These are phyloP conservation scores for Aplocera efformata DNA, from an alignment of 2,888 invertebrate species.

Conservation along the genomic window DNA sequence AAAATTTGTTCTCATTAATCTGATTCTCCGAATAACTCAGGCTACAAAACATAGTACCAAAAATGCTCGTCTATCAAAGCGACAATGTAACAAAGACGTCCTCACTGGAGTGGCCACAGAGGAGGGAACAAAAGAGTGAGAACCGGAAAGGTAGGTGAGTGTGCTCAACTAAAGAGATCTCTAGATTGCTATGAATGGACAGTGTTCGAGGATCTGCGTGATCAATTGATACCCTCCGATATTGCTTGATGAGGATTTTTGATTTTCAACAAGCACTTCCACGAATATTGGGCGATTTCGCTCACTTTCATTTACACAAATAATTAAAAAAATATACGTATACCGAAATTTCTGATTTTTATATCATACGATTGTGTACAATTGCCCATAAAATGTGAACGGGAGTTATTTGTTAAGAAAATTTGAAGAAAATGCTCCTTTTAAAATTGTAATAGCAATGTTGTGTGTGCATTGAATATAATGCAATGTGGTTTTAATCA, in stretches of 20 bases:
- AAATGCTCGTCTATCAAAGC: slow-evolving; percentile 55
- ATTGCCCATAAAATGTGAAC: too few relatives aligned
- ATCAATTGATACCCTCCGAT: slow-evolving; percentile 71
- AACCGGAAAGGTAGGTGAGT: slow-evolving; percentile 73
- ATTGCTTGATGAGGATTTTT: slow-evolving; percentile 45
- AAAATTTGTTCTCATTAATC: too few relatives aligned
- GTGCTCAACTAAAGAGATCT: slow-evolving; percentile 48
- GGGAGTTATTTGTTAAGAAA: too few relatives aligned
- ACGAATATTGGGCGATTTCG: background rate
- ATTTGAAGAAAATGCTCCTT: slow-evolving; percentile 2
- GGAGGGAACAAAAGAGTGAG: slow-evolving; percentile 72
- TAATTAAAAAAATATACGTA: too few relatives aligned
- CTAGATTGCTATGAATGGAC: slow-evolving; percentile 61
- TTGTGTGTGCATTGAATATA: background rate
- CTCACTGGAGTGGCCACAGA: slow-evolving; percentile 59
- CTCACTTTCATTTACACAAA: too few relatives aligned
- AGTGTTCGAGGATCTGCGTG: slow-evolving; percentile 62
- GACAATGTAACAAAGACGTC: slow-evolving; percentile 69
- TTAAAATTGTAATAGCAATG: slow-evolving; percentile 5
- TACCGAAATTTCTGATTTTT: too few relatives aligned
- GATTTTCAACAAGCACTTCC: slow-evolving; percentile 24
- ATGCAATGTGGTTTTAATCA: too few relatives aligned
- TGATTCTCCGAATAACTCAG: too few relatives aligned
- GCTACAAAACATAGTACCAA: slow-evolving; percentile 21
- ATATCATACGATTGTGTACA: too few relatives aligned